Percentiles rank a stretch among this genome's conserved stretches.
Evolutionary conservation across 2,797 vertebrate species (phyloP).

Genomic region (Pipistrellus nathusii): DNA sequence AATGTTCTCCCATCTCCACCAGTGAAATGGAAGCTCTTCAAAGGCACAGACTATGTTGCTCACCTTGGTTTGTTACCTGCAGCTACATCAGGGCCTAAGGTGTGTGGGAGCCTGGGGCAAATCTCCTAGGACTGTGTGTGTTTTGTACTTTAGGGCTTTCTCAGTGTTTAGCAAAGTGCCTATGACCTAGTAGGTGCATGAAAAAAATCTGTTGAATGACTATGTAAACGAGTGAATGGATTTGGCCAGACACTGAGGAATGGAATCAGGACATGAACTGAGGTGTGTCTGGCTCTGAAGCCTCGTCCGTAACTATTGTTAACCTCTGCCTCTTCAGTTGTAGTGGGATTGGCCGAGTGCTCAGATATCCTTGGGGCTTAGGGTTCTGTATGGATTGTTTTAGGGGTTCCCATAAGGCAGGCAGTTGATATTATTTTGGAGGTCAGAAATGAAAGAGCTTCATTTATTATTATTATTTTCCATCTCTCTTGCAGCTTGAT

Average conservation of each 20-base stretch:
- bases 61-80: background rate
- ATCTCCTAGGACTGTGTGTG: background rate
- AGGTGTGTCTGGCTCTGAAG: background rate
- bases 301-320: background rate
- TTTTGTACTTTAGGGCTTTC: background rate
- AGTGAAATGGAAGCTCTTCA: conserved; percentile 11
- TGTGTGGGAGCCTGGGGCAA: background rate
- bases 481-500: conserved; percentile 5
- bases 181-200: background rate
- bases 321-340: background rate
- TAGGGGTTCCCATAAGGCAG: background rate
- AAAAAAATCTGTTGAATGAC: background rate
- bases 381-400: conserved; percentile 1
- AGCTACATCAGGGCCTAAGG: background rate
- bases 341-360: background rate
- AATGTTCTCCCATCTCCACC: background rate
- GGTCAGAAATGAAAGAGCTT: conserved; percentile 26
- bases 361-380: background rate
- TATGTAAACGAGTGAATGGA: background rate
- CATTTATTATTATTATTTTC: conserved; percentile 11
- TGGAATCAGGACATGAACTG: background rate
- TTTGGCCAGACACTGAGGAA: background rate
- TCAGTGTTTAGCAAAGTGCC: background rate
- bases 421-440: conserved; percentile 18
- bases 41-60: background rate